Evolutionary conservation across 2,797 vertebrate genomes (phyloP).

Genomic region (Petrocephalus sullivani): DNA sequence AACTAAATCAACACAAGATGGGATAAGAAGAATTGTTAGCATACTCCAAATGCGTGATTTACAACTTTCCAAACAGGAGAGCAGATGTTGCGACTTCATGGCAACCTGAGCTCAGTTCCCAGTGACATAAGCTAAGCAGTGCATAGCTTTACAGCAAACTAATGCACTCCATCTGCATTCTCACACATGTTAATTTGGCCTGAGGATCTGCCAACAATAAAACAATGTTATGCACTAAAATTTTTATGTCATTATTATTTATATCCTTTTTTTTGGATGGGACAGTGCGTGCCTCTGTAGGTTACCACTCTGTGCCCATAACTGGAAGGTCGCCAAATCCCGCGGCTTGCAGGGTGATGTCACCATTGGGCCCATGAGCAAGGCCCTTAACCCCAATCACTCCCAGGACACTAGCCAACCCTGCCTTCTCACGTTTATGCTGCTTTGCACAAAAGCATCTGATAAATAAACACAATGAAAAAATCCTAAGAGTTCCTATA

Average conservation of each 20-base stretch:
- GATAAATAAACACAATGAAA: not conserved
- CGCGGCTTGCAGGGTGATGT: not conserved
- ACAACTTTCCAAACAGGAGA: constrained; percentile 3
- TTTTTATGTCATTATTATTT: constrained; percentile 2
- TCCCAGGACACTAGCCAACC: not conserved
- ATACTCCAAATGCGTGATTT: not conserved
- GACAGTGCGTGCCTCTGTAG: not conserved
- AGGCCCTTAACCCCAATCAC: not conserved
- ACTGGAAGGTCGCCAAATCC: not conserved
- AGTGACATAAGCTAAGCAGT: not conserved
- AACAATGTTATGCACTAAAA: not conserved
- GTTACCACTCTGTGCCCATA: not conserved
- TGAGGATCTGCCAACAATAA: not conserved
- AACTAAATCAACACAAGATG: not conserved
- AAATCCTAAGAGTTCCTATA: not conserved
- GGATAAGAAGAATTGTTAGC: constrained; percentile 7
- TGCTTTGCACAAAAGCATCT: not conserved
- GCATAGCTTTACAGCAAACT: constrained; percentile 1
- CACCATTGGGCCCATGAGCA: not conserved
- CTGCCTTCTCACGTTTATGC: not conserved
- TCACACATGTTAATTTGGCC: not conserved
- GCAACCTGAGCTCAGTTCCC: not conserved
- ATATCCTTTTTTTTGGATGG: not conserved
- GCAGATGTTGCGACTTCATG: constrained; percentile 7
- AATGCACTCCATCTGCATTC: constrained; percentile 8